Conservation (phyloP, 2,888 invertebrate genomes). For the Amphipyra tragopoginis region DNA sequence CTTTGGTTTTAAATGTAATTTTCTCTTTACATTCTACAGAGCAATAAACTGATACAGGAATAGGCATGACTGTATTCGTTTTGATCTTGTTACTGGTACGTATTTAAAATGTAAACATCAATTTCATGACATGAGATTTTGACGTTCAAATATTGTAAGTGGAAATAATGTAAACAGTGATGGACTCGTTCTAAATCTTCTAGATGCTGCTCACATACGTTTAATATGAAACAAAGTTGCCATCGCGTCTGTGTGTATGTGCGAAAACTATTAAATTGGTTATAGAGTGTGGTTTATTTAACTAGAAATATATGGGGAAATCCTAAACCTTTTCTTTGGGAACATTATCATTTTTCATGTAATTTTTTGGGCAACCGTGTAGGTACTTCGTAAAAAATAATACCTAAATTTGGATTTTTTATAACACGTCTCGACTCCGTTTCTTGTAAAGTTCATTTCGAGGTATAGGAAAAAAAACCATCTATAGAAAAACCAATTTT, state of each 20-base stretch:
- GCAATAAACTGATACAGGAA: not conserved
- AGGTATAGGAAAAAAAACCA: too few relatives aligned
- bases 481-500: too few relatives aligned
- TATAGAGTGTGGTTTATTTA: too few relatives aligned
- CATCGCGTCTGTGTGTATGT: not conserved
- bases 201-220: not conserved
- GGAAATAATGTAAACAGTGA: conserved; percentile 6
- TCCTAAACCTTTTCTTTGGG: too few relatives aligned
- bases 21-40: not conserved
- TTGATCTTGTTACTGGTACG: conserved; percentile 9
- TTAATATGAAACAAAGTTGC: conserved; percentile 4
- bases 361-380: too few relatives aligned
- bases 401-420: too few relatives aligned
- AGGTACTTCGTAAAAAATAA: too few relatives aligned
- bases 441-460: too few relatives aligned
- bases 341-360: too few relatives aligned
- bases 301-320: too few relatives aligned
- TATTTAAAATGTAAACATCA: conserved; percentile 12
- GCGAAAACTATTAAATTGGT: not conserved
- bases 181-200: not conserved
- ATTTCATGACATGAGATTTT: conserved; percentile 11
- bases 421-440: too few relatives aligned
- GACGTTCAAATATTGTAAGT: conserved; percentile 19
- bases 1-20: not conserved
- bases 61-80: conserved; percentile 2